Conservation (phyloP, 2,113 vertebrate genomes). For the Sphyrna mokarran region DNA sequence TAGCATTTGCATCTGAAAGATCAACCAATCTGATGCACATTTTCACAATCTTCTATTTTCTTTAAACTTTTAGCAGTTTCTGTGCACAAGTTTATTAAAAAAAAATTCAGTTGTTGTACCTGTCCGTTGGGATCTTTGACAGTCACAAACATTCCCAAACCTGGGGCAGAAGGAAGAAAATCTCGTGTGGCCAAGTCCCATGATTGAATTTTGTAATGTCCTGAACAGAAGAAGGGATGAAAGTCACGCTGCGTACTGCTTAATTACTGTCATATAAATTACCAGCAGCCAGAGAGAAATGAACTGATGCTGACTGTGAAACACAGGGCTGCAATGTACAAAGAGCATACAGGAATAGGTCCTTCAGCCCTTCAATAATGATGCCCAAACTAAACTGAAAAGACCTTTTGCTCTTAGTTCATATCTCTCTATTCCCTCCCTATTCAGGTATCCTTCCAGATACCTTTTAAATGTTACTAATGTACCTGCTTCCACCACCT, state of each 20-base stretch:
- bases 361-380: no score
- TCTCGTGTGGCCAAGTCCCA: slow-evolving; percentile 58
- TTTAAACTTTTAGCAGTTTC: background rate
- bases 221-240: slow-evolving; percentile 51
- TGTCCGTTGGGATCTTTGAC: slow-evolving; percentile 63
- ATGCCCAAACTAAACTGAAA: no score
- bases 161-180: slow-evolving; percentile 61
- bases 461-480: no score
- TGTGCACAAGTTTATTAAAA: background rate
- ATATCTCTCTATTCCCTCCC: no score
- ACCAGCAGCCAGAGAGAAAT: background rate
- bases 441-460: no score
- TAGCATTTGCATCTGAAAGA: background rate
- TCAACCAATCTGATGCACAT: background rate
- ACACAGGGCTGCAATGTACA: background rate
- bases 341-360: no score
- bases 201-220: slow-evolving; percentile 69
- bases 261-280: background rate
- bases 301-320: background rate
- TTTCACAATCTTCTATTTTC: background rate
- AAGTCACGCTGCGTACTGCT: background rate
- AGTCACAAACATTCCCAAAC: slow-evolving; percentile 72
- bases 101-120: slow-evolving; percentile 47
- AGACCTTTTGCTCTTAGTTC: no score
- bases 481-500: no score